Conservation (phyloP, 2,888 invertebrate species). For the Tenthredo notha region DNA sequence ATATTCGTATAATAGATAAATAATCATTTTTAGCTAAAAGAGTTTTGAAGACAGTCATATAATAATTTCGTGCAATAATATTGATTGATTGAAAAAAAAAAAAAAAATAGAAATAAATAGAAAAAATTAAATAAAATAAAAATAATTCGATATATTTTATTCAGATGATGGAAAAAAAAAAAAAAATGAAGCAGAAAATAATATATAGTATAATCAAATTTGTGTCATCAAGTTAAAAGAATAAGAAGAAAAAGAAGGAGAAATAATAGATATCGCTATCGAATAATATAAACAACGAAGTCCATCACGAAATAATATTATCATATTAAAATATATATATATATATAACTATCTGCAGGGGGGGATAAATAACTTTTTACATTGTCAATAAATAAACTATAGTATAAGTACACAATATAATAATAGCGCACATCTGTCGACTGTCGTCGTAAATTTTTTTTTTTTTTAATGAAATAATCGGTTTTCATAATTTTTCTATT, state of each 20-base stretch:
- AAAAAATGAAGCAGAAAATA: neutral
- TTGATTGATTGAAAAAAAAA: too few relatives aligned
- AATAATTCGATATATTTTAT: neutral
- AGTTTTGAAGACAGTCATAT: too few relatives aligned
- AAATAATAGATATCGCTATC: conserved; percentile 1
- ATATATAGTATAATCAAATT: neutral
- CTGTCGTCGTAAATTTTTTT: neutral
- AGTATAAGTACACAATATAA: neutral
- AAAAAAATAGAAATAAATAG: too few relatives aligned
- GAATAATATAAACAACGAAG: conserved; percentile 7
- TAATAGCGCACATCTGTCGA: neutral
- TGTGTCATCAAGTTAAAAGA: neutral
- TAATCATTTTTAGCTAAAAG: too few relatives aligned
- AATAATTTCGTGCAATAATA: too few relatives aligned
- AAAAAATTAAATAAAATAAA: neutral
- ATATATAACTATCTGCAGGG: neutral
- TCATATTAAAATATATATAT: neutral
- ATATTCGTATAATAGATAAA: too few relatives aligned
- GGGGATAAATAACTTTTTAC: neutral
- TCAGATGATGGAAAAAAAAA: too few relatives aligned
- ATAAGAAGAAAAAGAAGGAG: too few relatives aligned
- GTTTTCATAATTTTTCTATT: too few relatives aligned
- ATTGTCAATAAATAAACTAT: neutral
- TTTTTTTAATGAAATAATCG: neutral
- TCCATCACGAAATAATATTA: conserved; percentile 7